Conservation (phyloP, 2,797 vertebrate species). For the Percopsis omiscomaycus region DNA sequence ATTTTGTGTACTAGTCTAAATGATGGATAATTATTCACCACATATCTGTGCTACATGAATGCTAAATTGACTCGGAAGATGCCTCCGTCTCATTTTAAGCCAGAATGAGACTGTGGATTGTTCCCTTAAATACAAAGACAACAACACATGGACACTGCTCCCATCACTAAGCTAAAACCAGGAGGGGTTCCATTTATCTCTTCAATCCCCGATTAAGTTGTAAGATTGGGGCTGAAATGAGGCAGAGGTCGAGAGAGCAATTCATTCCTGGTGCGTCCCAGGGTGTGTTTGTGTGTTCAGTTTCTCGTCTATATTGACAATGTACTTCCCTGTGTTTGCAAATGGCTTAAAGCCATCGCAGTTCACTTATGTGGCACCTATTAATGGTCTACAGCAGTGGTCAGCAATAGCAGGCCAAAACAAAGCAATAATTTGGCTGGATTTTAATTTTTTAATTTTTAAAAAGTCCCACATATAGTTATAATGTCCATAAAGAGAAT, state of each 20-base stretch:
- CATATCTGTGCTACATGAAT: too few species aligned
- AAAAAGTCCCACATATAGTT: too few species aligned
- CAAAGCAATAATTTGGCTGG: too few species aligned
- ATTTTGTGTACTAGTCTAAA: background rate
- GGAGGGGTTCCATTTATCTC: conserved; percentile 3
- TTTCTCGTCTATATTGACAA: background rate
- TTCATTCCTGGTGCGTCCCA: conserved; percentile 9
- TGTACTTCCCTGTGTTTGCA: conserved; percentile 7
- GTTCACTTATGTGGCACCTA: conserved; percentile 13
- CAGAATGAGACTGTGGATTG: too few species aligned
- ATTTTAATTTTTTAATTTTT: too few species aligned
- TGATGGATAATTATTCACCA: too few species aligned
- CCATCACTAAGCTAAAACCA: conserved; percentile 1
- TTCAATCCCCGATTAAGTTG: conserved; percentile 8
- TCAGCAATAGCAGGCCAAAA: too few species aligned
- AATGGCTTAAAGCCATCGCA: conserved; percentile 29
- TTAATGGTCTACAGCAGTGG: conserved; percentile 5
- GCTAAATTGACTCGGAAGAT: background rate
- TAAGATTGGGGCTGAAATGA: conserved; percentile 4
- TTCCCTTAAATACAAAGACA: background rate
- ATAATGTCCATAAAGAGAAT: too few species aligned
- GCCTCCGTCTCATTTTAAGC: background rate
- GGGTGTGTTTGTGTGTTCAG: background rate
- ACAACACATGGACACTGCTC: background rate
- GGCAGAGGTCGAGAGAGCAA: conserved; percentile 1